Conservation (phyloP, 2,113 vertebrate genomes). For the Melierax canorus region DNA sequence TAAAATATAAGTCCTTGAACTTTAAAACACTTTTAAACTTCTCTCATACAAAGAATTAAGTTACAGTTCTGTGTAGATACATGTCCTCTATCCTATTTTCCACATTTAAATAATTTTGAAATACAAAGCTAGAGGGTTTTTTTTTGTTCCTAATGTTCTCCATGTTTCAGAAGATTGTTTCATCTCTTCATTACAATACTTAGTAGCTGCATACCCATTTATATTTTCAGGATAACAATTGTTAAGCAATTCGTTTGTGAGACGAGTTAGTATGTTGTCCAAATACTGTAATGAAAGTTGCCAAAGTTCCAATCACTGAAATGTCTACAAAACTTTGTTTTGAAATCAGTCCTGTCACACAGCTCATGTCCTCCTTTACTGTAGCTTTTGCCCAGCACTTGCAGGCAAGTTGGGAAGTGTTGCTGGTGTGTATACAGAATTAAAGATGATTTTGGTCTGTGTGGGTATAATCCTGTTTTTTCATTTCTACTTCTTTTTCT, state of each 20-base stretch:
- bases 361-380: neutral
- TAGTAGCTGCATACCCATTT: neutral
- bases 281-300: neutral
- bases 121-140: too few relatives aligned
- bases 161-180: neutral
- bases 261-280: neutral
- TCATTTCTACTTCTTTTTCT: neutral
- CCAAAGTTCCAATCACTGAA: neutral
- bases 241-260: neutral
- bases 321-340: neutral
- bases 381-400: neutral
- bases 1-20: too few relatives aligned
- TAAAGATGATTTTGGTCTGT: neutral
- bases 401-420: neutral
- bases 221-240: neutral
- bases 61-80: too few relatives aligned
- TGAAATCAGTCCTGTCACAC: too few relatives aligned
- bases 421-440: neutral
- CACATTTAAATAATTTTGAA: too few relatives aligned
- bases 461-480: neutral
- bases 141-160: neutral
- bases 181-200: neutral
- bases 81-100: too few relatives aligned
- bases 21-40: too few relatives aligned
- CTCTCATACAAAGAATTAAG: too few relatives aligned